A percentile compares a stretch with the other conserved stretches of the same genome.
phyloP scores from a whole-genome alignment of 2,797 vertebrate species.

The Megalops cyprinoides region DNA sequence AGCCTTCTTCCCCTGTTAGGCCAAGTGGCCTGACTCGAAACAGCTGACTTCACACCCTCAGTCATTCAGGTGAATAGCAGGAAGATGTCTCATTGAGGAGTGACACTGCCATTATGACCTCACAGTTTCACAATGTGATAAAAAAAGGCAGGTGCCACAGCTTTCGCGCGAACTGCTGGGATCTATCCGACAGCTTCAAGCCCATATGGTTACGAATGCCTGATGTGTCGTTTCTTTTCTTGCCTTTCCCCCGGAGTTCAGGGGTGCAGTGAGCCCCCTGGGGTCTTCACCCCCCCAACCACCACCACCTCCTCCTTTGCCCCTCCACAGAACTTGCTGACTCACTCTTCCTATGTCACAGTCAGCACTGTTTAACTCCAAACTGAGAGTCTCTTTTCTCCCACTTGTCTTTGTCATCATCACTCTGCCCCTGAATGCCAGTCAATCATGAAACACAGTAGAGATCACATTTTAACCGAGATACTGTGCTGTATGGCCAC shows the following conservation, averaged over 20 bases:
- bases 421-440: too few species aligned
- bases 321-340: neutral
- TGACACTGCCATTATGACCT: neutral
- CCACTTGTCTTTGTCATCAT: neutral
- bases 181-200: neutral
- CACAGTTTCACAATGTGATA: neutral
- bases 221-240: neutral
- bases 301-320: neutral
- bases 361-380: neutral
- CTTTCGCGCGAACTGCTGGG: neutral
- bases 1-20: neutral
- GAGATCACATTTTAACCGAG: neutral
- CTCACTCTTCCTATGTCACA: neutral
- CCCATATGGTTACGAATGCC: neutral
- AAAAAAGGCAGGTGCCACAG: neutral
- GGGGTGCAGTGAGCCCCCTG: too few species aligned
- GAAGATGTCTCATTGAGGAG: neutral
- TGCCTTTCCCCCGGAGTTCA: neutral
- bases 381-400: neutral
- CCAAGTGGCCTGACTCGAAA: neutral
- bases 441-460: too few species aligned
- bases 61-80: neutral
- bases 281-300: too few species aligned
- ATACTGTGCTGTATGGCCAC: neutral
- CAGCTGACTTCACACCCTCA: neutral